These are phyloP conservation scores for Geotrupes spiniger DNA, from an alignment of 2,888 invertebrate genomes.

Conservation along the genomic window DNA sequence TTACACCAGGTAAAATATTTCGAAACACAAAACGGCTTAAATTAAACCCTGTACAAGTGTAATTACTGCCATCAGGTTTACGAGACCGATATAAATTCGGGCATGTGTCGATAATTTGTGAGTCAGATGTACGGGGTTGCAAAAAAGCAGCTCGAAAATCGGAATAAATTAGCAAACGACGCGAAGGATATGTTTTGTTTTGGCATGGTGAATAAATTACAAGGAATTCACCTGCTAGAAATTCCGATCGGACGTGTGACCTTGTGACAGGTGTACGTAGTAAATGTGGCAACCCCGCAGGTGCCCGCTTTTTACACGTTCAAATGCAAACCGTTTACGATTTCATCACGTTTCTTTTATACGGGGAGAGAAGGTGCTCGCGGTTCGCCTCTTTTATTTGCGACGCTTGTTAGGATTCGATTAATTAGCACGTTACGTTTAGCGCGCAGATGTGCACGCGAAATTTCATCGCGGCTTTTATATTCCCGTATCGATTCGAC, in stretches of 20 bases:
- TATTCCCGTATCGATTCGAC: constrained; percentile 1
- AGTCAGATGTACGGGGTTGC: too few species aligned
- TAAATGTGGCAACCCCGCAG: constrained; percentile 33
- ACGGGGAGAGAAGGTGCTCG: constrained; percentile 20
- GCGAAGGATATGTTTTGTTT: constrained; percentile 5
- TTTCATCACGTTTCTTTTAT: constrained; percentile 30
- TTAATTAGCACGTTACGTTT: constrained; percentile 25
- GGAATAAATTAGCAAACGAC: constrained; percentile 7
- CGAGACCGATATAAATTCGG: too few species aligned
- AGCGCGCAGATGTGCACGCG: constrained; percentile 1
- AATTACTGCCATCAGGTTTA: too few species aligned
- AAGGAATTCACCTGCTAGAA: constrained; percentile 38
- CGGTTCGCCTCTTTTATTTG: constrained; percentile 25
- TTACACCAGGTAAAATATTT: too few species aligned
- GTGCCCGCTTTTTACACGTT: constrained; percentile 34
- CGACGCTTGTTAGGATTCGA: constrained; percentile 23
- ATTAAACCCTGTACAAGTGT: too few species aligned
- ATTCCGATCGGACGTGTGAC: constrained; percentile 39
- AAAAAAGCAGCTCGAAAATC: constrained; percentile 2
- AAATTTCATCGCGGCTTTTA: constrained; percentile 4
- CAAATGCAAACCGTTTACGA: constrained; percentile 31
- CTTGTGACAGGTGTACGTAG: constrained; percentile 38
- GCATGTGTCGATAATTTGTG: too few species aligned
- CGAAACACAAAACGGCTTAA: too few species aligned
- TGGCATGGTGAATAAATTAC: constrained; percentile 4